Base-by-base conservation (phyloP, 2,888 invertebrate species). In the Limnephilus rhombicus region DNA sequence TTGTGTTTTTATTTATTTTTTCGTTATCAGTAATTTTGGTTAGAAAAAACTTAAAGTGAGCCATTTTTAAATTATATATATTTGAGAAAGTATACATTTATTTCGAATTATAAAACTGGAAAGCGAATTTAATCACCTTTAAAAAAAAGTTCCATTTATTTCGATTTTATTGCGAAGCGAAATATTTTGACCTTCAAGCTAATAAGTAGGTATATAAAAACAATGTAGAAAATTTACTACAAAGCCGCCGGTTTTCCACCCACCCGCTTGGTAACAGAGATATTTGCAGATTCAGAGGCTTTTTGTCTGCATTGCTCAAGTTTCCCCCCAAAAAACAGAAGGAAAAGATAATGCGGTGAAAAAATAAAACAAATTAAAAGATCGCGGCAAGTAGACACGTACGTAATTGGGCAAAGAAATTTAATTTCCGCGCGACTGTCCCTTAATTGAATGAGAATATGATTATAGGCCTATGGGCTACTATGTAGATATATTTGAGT, bases 361-460 rank as follows among this genome's bases (percentile, higher is more conserved):
- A 49, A 49, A 49, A 49, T 49, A 49, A 49, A 49, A 13, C 49
- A 15, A 13, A 68, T 68, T 34, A 34, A 83, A 82, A 82, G 29
- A 82, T 82, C 82, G 82, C 82, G 31, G 31, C 83, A 18, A 68
- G 53, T 68, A 68, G 53, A 24, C 53, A 31, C 83, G 85, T 85
- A 41, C 45, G 85, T 41, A 85, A 85, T 85, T 85, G 41, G 18
- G 85, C 85, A 24, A 24, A 41, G 85, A 41, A 85, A 45, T 45
- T n/a, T 24, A 85, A 85, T 41, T 41, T 83, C 83, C 18, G 83
- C 13, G 37, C 31, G 24, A 83, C 9, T 15, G 31, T 37, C 37
- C 31, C 37, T 68, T 87, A 53, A 87, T 87, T 87, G 13, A 87
- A 87, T 87, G 68, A 87, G 49, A 87, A n/a, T 85, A 29, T n/a